phyloP scores from a whole-genome alignment of 2,888 invertebrate species.

The Dendrolimus houi region DNA sequence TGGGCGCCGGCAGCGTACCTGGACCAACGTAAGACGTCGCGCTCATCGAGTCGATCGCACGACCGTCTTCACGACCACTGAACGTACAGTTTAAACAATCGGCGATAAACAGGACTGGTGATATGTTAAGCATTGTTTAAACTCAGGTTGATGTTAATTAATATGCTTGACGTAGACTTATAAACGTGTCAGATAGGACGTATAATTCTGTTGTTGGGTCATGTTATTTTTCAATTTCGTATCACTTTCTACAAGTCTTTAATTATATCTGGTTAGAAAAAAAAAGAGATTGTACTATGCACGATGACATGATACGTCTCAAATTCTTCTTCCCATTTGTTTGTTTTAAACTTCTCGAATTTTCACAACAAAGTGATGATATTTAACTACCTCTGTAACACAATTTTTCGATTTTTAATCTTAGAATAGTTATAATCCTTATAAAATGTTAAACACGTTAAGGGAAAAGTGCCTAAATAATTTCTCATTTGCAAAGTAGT shows the following conservation, averaged over 20 bases:
- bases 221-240: too few relatives aligned
- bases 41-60: slow-evolving; percentile 82
- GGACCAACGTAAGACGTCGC: slow-evolving; percentile 87
- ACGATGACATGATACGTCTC: too few relatives aligned
- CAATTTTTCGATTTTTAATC: not conserved
- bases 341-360: not conserved
- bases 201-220: not conserved
- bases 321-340: not conserved
- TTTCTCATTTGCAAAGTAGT: not conserved
- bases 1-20: slow-evolving; percentile 97
- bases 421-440: not conserved
- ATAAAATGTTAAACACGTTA: not conserved
- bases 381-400: not conserved
- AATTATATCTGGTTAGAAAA: too few relatives aligned
- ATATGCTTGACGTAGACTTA: not conserved
- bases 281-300: too few relatives aligned
- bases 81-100: slow-evolving; percentile 12
- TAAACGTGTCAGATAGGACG: not conserved
- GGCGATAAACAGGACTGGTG: not conserved
- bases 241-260: too few relatives aligned
- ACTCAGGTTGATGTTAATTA: not conserved
- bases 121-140: not conserved
- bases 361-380: not conserved
- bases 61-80: slow-evolving; percentile 73
- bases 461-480: slow-evolving; percentile 3